Conservation (phyloP, 2,113 vertebrate genomes). For the Syngnathus scovelli region DNA sequence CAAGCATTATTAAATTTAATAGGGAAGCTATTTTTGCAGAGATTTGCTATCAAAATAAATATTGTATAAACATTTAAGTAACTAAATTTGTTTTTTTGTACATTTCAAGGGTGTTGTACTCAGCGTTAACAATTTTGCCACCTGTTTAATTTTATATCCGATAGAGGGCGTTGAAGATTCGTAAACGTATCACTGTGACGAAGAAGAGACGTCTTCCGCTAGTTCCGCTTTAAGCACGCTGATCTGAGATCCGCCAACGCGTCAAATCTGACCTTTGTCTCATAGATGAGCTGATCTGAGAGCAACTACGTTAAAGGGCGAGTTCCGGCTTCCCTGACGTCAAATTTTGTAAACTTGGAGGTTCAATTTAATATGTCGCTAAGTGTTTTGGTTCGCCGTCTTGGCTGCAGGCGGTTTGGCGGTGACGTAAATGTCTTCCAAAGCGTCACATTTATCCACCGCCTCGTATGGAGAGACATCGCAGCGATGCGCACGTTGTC, state of each 20-base stretch:
- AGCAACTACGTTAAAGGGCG: slow-evolving; percentile 6
- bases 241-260: slow-evolving; percentile 36
- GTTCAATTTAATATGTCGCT: slow-evolving; percentile 30
- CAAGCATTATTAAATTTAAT: neutral
- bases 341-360: slow-evolving; percentile 26
- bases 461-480: neutral
- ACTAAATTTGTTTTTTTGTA: neutral
- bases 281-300: neutral
- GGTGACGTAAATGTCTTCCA: neutral
- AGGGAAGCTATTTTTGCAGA: neutral
- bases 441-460: slow-evolving; percentile 9
- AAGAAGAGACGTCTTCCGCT: slow-evolving; percentile 17
- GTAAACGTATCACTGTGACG: rapidly evolving
- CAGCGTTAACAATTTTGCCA: neutral
- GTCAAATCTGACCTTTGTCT: no score
- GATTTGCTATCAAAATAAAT: neutral
- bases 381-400: slow-evolving; percentile 21
- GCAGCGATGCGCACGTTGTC: slow-evolving; percentile 2
- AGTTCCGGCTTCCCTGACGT: neutral
- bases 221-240: rapidly evolving
- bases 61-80: neutral
- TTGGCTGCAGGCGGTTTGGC: slow-evolving; percentile 29
- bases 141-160: neutral
- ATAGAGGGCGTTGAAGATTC: neutral
- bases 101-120: neutral